These are phyloP conservation scores for Trichonephila clavipes DNA, from an alignment of 1,140 invertebrate genomes.

Conservation along the genomic window DNA sequence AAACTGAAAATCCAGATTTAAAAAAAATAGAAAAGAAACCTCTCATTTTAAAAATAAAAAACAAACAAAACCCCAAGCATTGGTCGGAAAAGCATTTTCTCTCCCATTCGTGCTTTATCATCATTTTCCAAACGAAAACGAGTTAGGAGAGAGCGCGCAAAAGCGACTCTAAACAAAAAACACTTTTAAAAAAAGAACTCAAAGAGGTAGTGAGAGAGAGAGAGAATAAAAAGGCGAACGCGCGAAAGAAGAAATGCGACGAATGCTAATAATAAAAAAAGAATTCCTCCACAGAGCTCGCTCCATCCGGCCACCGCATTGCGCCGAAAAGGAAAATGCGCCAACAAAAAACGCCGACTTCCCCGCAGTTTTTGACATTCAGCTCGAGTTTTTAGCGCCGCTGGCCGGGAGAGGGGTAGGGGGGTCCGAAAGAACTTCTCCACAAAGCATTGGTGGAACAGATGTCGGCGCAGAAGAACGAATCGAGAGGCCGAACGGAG, in stretches of 20 bases:
- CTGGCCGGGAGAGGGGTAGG: background rate
- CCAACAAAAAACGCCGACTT: background rate
- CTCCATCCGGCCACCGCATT: slow-evolving; percentile 13
- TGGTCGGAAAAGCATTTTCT: background rate
- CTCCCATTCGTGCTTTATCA: background rate
- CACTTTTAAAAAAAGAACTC: background rate
- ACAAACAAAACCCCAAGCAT: background rate
- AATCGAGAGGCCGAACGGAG: slow-evolving; percentile 67
- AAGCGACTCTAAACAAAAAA: background rate
- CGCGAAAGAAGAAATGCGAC: background rate
- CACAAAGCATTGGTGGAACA: slow-evolving; percentile 65
- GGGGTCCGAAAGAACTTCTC: slow-evolving; percentile 38
- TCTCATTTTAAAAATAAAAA: background rate
- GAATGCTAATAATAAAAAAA: background rate
- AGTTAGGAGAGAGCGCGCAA: background rate
- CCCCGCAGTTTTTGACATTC: slow-evolving; percentile 40
- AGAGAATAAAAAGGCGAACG: background rate
- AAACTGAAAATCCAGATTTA: no score
- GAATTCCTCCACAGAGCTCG: background rate
- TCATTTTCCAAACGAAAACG: slow-evolving; percentile 17
- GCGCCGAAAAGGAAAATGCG: slow-evolving; percentile 54
- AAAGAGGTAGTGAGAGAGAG: background rate
- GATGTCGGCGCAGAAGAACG: slow-evolving; percentile 68
- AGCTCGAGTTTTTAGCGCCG: slow-evolving; percentile 53
- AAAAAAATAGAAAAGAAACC: background rate